Percentiles rank a stretch among this genome's conserved stretches.
Conservation (phyloP, 2,888 invertebrate genomes). For the Macrophya alboannulata region DNA sequence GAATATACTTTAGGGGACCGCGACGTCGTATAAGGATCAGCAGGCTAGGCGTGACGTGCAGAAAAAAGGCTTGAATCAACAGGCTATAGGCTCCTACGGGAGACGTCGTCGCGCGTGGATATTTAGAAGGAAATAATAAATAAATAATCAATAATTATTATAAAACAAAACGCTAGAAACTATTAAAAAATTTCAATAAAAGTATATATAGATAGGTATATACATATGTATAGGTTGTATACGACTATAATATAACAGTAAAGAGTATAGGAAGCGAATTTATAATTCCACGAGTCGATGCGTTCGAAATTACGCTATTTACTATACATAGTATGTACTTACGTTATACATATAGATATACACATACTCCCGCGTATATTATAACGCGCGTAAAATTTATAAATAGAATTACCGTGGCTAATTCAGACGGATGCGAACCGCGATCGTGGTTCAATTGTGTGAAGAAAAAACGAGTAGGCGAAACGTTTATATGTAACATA, state of each 20-base stretch:
- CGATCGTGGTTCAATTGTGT: not conserved
- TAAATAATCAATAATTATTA: not conserved
- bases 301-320: not conserved
- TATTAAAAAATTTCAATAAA: too few relatives aligned
- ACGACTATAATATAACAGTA: not conserved
- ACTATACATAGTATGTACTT: not conserved
- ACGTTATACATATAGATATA: not conserved
- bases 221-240: not conserved
- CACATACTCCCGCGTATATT: not conserved
- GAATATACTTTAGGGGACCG: not conserved
- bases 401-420: conserved; percentile 16
- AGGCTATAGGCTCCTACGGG: not conserved
- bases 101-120: not conserved
- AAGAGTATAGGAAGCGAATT: conserved; percentile 3
- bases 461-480: not conserved
- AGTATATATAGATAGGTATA: too few relatives aligned
- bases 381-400: not conserved
- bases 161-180: too few relatives aligned
- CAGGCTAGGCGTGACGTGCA: not conserved
- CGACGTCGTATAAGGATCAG: not conserved
- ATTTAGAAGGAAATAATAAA: not conserved
- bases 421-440: conserved; percentile 4
- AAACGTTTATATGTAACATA: not conserved
- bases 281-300: not conserved
- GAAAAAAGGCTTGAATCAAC: conserved; percentile 18